Evolutionary conservation across 1,140 invertebrate species (phyloP).

Genomic region (Leptestheria dahalacensis): DNA sequence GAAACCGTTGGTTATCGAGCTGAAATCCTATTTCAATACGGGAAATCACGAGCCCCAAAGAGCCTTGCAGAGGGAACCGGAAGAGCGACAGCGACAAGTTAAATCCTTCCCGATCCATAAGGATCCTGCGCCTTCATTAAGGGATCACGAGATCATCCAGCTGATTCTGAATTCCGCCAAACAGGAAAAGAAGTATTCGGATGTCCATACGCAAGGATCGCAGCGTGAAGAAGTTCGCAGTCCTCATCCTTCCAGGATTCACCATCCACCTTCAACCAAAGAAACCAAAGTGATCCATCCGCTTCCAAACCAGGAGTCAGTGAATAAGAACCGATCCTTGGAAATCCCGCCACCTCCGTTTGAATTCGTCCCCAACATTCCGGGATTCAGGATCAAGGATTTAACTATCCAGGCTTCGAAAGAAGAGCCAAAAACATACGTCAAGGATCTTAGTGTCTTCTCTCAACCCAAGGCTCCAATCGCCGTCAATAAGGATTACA

Average conservation of each 20-base stretch:
- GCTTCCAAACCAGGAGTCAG: too few relatives aligned
- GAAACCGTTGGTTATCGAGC: too few relatives aligned
- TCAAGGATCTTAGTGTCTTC: background rate
- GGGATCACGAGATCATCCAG: too few relatives aligned
- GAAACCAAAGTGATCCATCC: background rate
- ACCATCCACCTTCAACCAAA: background rate
- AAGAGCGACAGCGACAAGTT: background rate
- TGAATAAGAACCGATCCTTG: background rate
- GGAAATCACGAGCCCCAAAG: background rate
- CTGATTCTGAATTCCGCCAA: too few relatives aligned
- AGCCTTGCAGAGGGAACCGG: background rate
- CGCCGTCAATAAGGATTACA: background rate
- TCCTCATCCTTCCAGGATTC: background rate
- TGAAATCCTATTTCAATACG: too few relatives aligned
- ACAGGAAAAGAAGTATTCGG: too few relatives aligned
- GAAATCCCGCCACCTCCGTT: background rate
- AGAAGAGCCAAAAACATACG: background rate
- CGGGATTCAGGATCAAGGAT: background rate
- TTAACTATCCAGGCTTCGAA: background rate
- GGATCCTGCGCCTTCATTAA: too few relatives aligned
- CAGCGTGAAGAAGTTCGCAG: background rate
- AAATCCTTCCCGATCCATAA: too few relatives aligned
- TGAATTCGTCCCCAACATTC: background rate
- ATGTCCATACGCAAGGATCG: too few relatives aligned
- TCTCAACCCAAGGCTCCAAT: background rate